Evolutionary conservation across 2,797 vertebrate genomes (phyloP), one percentile per base, ranked within the genome.

Genomic region (Enteromius unitaeniatus): DNA sequence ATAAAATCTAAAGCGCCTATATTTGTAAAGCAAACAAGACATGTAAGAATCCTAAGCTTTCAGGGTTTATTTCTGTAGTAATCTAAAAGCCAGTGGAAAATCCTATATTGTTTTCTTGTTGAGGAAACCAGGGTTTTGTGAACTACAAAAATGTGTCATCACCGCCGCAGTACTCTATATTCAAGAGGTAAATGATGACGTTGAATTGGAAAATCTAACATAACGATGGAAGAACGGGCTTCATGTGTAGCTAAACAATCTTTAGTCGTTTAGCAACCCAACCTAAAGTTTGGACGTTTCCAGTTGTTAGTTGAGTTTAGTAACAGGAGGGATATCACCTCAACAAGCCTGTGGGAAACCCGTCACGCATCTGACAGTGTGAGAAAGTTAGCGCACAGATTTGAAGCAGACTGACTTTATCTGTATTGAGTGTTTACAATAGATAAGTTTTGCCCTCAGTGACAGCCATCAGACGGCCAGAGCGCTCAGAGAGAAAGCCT

Each of bases 371-470:
- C 53, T 79, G 80, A 85, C 64, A 67, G 67, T 47, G 83, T 81
- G 86, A 84, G 81, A 81, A 84, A 60, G 78, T 79, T 62, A 51
- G 79, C 4, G 58, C 49, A 15, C 37, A 79, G 81, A 83, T 69
- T 79, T 70, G 40, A 79, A 79, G 47, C 64, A 81, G 79, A 82
- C 42, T 47, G 67, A 28, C 21, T 26, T 78, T 78, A 84, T 85
- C 81, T 73, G 51, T n/a, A 75, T 42, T 28, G 62, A 83, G 49
- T 79, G 83, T 85, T 87, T 85, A 37, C 62, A 15, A 64, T 70
- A 85, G 86, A 87, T 87, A 85, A 85, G 62, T 13, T 64, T 60
- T 51, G 73, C 28, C 69, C 31, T 4, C 75, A 53, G 60, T 74
- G 81, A 84, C 70, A 58, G 64, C 14, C 9, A 84, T 78, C 55